Base-by-base conservation (phyloP, 2,888 invertebrate genomes). In the Acrobasis repandana region DNA sequence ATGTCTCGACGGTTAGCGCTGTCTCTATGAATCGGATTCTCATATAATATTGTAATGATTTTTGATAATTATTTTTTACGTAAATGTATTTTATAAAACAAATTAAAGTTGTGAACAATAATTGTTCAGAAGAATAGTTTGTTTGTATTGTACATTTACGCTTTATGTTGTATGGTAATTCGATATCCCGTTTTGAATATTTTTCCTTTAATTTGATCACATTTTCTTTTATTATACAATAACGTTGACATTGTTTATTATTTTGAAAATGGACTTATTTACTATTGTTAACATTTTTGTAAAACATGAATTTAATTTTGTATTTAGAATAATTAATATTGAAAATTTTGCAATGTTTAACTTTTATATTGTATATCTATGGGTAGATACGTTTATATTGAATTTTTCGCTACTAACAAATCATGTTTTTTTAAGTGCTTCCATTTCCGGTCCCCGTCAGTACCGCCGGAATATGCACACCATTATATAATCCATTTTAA, bases 361-460 rank as follows among this genome's bases (percentile, higher is more conserved):
- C 61, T 62, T 63, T 63, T 62, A 60, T 63, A 52, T 60, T 58
- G 47, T 60, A 64, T 60, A 66, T 66, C 62, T 63, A 58, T 63
- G 62, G 60, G 62, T 63, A 64, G 64, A 61, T 59, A 43, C 56
- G 33, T 52, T 51, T 64, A 59, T 57, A 58, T 63, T 20, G 52
- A 52, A 52, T 52, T 38, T 54, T 54, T 38, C 38, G 38, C 54
- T 38, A 54, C 38, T 54, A 43, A 54, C 54, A 43, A 43, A 36
- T 16, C 4, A n/a, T n/a, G n/a, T n/a, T 18, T 34, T 16, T 10
- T 52, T 33, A 8, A 28, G 28, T 28, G 6, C 28, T 28, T 28
- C 20, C 4, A 20, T 4, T 20, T 20, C 20, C 20, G 20, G 20
- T 4, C 20, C 20, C 20, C 20, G 20, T 4, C 20, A 20, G 20